These are phyloP conservation scores for Apocheima hispidaria DNA, from an alignment of 2,888 invertebrate species.

Conservation along the genomic window DNA sequence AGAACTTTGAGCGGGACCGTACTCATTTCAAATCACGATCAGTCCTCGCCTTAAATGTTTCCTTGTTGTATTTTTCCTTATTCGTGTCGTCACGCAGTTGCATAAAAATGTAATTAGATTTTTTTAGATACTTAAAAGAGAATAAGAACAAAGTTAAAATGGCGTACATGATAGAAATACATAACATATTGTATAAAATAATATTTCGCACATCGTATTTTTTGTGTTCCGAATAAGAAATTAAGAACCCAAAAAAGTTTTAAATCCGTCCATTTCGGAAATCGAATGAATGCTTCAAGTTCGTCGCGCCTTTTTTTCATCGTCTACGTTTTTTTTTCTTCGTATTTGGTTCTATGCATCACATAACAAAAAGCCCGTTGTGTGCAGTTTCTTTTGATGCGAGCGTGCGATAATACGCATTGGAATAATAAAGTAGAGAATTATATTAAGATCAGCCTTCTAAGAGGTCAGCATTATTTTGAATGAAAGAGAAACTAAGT, in stretches of 20 bases:
- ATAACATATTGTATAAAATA: too few relatives aligned
- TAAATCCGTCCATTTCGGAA: constrained; percentile 25
- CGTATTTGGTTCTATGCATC: constrained; percentile 23
- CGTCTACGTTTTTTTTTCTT: constrained; percentile 7
- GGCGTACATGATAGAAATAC: too few relatives aligned
- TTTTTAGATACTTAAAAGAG: too few relatives aligned
- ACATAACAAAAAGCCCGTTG: constrained; percentile 76
- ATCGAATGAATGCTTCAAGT: constrained; percentile 22
- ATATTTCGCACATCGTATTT: neutral
- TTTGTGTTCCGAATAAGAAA: neutral
- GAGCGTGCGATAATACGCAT: constrained; percentile 71
- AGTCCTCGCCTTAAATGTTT: too few relatives aligned
- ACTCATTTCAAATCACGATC: too few relatives aligned
- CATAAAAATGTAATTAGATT: too few relatives aligned
- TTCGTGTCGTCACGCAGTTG: too few relatives aligned
- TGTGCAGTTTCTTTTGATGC: constrained; percentile 73
- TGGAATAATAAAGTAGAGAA: constrained; percentile 3
- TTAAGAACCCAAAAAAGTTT: neutral
- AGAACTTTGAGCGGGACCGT: too few relatives aligned
- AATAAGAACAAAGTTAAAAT: too few relatives aligned
- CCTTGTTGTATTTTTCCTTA: too few relatives aligned
- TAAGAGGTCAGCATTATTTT: too few relatives aligned
- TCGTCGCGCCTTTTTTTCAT: constrained; percentile 1
- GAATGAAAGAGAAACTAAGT: too few relatives aligned
- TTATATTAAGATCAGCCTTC: neutral